phyloP scores from a whole-genome alignment of 2,113 vertebrate species.

The Dasyornis broadbenti region DNA sequence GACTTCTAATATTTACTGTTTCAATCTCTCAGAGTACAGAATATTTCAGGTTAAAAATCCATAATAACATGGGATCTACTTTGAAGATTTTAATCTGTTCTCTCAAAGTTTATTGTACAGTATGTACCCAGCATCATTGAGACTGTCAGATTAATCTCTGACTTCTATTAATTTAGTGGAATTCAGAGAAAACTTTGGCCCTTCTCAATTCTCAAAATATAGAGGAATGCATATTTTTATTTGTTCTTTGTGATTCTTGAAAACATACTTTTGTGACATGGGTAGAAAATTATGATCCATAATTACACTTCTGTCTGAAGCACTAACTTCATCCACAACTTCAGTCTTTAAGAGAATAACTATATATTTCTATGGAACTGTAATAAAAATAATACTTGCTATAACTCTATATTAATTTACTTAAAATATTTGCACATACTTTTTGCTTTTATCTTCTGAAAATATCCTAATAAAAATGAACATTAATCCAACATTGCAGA shows the following conservation, averaged over 20 bases:
- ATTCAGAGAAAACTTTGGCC: not conserved
- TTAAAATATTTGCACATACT: not conserved
- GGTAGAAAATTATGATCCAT: not conserved
- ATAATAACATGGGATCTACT: not conserved
- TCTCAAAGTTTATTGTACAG: not conserved
- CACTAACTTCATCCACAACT: not conserved
- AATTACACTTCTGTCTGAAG: not conserved
- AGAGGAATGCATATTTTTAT: not conserved
- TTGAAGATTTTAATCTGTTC: not conserved
- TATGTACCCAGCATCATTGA: not conserved
- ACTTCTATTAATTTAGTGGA: not conserved
- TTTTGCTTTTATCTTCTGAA: not conserved
- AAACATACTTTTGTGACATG: not conserved
- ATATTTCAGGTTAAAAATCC: not conserved
- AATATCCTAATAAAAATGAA: not conserved
- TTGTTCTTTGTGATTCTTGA: not conserved
- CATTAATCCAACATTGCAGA: not conserved
- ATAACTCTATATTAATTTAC: not conserved
- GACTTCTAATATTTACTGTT: not conserved
- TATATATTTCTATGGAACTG: not conserved
- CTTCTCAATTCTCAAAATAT: not conserved
- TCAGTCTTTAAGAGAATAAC: not conserved
- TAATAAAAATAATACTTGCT: not conserved
- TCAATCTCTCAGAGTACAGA: not conserved
- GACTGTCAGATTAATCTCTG: not conserved